phyloP scores from a whole-genome alignment of 2,888 invertebrate species.

The Parascotia fuliginaria region DNA sequence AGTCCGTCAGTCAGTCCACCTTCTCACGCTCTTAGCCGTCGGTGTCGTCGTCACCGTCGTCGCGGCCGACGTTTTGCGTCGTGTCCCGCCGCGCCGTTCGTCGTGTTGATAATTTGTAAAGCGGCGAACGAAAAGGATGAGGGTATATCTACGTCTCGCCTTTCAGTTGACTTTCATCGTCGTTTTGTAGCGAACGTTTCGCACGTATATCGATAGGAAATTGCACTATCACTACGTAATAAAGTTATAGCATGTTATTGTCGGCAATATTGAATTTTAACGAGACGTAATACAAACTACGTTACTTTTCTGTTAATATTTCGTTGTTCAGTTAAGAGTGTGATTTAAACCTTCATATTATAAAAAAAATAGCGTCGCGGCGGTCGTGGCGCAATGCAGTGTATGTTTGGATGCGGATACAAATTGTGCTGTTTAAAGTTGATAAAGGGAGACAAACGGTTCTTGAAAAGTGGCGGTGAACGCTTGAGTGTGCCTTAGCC shows the following conservation, averaged over 20 bases:
- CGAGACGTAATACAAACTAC: constrained; percentile 44
- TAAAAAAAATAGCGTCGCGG: constrained; percentile 74
- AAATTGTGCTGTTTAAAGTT: constrained; percentile 72
- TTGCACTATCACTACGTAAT: constrained; percentile 83
- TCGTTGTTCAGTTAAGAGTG: constrained; percentile 47
- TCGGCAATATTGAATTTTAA: constrained; percentile 50
- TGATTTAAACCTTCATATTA: constrained; percentile 50
- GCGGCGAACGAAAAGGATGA: constrained; percentile 82
- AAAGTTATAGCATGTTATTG: constrained; percentile 69
- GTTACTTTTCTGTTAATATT: constrained; percentile 31
- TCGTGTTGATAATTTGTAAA: constrained; percentile 80
- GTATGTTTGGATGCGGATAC: constrained; percentile 80
- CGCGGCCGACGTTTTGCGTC: constrained; percentile 48
- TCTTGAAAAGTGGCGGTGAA: constrained; percentile 63
- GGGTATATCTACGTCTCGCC: constrained; percentile 85
- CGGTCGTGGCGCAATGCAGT: constrained; percentile 84
- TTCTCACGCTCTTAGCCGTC: constrained; percentile 55
- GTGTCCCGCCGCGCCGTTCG: constrained; percentile 53
- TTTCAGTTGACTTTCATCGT: constrained; percentile 86
- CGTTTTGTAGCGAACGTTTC: constrained; percentile 85
- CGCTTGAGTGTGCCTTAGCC: constrained; percentile 68
- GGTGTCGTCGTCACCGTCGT: constrained; percentile 49
- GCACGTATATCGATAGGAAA: constrained; percentile 81
- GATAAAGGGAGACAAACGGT: constrained; percentile 62
- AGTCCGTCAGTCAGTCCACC: constrained; percentile 60